Conservation (phyloP, 2,113 vertebrate species). For the Stigmatopora nigra region DNA sequence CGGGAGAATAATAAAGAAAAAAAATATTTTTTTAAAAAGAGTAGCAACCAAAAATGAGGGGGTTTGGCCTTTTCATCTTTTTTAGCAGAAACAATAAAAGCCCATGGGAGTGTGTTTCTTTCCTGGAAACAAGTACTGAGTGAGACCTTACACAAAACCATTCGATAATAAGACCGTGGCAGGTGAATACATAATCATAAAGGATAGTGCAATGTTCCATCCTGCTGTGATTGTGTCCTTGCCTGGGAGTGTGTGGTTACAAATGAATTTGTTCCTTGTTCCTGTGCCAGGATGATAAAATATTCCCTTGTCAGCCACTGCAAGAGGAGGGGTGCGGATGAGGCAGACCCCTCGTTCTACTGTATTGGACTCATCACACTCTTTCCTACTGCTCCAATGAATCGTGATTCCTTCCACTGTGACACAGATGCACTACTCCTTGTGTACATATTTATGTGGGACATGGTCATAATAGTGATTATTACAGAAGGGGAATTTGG, state of each 20-base stretch:
- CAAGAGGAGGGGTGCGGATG: constrained; percentile 52
- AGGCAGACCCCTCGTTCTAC: constrained; percentile 40
- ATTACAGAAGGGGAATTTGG: too few species aligned
- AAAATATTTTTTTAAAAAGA: background rate
- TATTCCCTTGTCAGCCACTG: constrained; percentile 58
- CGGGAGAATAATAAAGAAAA: constrained; percentile 4
- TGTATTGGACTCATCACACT: constrained; percentile 25
- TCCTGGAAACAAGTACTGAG: constrained; percentile 29
- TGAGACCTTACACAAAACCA: constrained; percentile 24
- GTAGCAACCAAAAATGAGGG: constrained; percentile 3
- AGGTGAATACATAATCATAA: constrained; percentile 52
- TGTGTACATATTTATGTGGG: background rate
- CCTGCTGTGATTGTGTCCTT: constrained; percentile 61
- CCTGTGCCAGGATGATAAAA: constrained; percentile 63
- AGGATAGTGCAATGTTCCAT: constrained; percentile 44
- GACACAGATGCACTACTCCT: background rate
- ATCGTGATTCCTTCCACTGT: constrained; percentile 30
- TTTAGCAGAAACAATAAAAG: constrained; percentile 14
- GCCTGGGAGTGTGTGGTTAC: constrained; percentile 43
- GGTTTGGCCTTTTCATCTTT: background rate
- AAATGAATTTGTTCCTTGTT: constrained; percentile 59
- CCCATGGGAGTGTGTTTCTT: constrained; percentile 28
- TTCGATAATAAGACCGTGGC: constrained; percentile 25
- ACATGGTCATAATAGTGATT: too few species aligned
- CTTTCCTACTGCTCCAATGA: constrained; percentile 38